phyloP scores from a whole-genome alignment of 1,140 invertebrate species.

The Ceratosolen solmsi region DNA sequence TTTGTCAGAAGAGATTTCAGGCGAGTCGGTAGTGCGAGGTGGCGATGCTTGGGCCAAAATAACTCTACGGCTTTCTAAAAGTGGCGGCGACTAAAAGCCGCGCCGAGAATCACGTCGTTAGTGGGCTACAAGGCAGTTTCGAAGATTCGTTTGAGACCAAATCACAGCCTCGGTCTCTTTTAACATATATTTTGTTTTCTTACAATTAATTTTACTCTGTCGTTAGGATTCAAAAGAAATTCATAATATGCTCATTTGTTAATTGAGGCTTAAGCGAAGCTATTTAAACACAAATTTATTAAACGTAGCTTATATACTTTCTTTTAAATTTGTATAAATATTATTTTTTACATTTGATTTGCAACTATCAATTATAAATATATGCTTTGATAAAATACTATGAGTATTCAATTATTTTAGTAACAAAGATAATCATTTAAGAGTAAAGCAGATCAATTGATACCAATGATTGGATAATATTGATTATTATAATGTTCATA shows the following conservation, averaged over 20 bases:
- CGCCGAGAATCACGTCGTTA: conserved; percentile 20
- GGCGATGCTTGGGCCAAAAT: conserved; percentile 66
- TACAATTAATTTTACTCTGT: background rate
- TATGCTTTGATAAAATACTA: too few species aligned
- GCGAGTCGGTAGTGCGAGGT: conserved; percentile 59
- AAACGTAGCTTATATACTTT: too few species aligned
- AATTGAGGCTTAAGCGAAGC: background rate
- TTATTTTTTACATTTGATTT: too few species aligned
- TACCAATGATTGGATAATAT: too few species aligned
- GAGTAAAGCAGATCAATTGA: too few species aligned
- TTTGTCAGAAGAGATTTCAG: conserved; percentile 56
- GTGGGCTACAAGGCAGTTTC: background rate
- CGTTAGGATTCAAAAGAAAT: background rate
- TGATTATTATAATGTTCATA: too few species aligned
- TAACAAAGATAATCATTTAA: too few species aligned
- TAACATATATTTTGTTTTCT: background rate
- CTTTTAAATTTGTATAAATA: too few species aligned
- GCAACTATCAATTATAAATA: too few species aligned
- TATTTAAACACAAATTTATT: too few species aligned
- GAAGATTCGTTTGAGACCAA: background rate
- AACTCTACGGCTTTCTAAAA: conserved; percentile 69
- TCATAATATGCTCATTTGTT: background rate
- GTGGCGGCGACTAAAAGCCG: conserved; percentile 61
- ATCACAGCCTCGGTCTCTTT: background rate
- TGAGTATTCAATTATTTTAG: too few species aligned